These are phyloP conservation scores for Leptopterna dolabrata DNA, from an alignment of 2,888 invertebrate genomes.

Conservation along the genomic window DNA sequence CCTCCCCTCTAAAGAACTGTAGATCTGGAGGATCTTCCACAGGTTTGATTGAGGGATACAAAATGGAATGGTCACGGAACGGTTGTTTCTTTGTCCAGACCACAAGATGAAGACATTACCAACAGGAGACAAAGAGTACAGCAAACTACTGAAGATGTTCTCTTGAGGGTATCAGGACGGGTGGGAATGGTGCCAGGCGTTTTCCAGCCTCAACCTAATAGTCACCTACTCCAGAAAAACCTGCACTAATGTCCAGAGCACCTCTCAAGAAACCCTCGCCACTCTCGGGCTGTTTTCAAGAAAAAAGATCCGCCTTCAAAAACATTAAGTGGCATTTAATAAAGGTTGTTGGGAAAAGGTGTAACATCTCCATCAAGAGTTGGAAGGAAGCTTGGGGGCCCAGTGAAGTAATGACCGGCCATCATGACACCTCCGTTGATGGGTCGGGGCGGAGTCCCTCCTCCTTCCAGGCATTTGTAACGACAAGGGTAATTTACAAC, in stretches of 20 bases:
- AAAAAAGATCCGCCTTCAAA: slow-evolving; percentile 32
- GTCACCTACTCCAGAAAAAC: slow-evolving; percentile 52
- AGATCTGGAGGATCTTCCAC: neutral
- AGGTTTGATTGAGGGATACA: neutral
- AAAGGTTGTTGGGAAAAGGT: slow-evolving; percentile 50
- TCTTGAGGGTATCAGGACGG: neutral
- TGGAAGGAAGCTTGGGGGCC: neutral
- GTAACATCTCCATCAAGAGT: slow-evolving; percentile 52
- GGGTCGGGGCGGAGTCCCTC: slow-evolving; percentile 35
- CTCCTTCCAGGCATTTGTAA: slow-evolving; percentile 45
- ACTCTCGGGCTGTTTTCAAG: neutral
- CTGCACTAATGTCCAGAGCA: slow-evolving; percentile 51
- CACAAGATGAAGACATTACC: slow-evolving; percentile 37
- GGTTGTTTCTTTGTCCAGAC: slow-evolving; percentile 22
- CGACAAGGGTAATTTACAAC: slow-evolving; percentile 53
- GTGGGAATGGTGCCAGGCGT: slow-evolving; percentile 47
- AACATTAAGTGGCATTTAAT: slow-evolving; percentile 55
- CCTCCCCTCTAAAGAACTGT: neutral
- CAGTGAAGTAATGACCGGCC: slow-evolving; percentile 46
- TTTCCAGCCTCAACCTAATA: slow-evolving; percentile 33
- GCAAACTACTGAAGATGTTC: slow-evolving; percentile 31
- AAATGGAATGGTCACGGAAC: slow-evolving; percentile 46
- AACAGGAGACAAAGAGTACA: slow-evolving; percentile 36
- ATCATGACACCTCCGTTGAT: slow-evolving; percentile 52
- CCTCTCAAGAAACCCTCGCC: neutral